Evolutionary conservation across 2,113 vertebrate species (phyloP).

Genomic region (Neolamprologus longior): DNA sequence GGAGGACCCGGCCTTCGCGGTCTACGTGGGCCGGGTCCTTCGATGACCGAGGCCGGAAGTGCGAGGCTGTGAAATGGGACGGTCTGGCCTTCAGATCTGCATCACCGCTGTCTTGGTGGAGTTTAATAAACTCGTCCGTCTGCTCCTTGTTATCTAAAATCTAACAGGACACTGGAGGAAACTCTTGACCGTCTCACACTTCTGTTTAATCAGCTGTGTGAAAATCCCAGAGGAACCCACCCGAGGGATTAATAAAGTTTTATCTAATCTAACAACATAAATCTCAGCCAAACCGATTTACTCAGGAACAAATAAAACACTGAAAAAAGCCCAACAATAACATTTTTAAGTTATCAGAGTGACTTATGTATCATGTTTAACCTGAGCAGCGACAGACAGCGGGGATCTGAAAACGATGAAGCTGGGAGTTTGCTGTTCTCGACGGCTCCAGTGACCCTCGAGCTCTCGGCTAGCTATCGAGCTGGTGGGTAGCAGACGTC

Average conservation of each 20-base stretch:
- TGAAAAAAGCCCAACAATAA: neutral
- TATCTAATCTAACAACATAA: neutral
- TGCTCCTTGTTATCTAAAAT: no score
- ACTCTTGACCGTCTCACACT: no score
- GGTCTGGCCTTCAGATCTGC: no score
- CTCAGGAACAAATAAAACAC: neutral
- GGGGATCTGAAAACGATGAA: neutral
- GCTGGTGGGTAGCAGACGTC: neutral
- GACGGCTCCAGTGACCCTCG: rapidly evolving
- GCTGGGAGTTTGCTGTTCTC: neutral
- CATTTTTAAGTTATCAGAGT: rapidly evolving
- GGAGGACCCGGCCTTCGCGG: no score
- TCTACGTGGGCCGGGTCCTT: no score
- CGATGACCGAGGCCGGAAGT: no score
- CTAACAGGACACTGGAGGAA: no score
- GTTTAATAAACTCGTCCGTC: no score
- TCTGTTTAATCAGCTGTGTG: no score
- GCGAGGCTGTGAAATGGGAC: no score
- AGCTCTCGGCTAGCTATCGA: rapidly evolving
- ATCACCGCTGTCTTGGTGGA: no score
- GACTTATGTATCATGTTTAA: neutral
- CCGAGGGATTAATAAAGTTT: neutral
- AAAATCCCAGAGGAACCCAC: no score
- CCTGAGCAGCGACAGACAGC: neutral
- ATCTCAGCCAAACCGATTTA: neutral